A percentile compares a stretch with the other conserved stretches of the same genome.
Evolutionary conservation across 2,888 invertebrate species (phyloP).

Genomic region (Drosophila melanocephala): DNA sequence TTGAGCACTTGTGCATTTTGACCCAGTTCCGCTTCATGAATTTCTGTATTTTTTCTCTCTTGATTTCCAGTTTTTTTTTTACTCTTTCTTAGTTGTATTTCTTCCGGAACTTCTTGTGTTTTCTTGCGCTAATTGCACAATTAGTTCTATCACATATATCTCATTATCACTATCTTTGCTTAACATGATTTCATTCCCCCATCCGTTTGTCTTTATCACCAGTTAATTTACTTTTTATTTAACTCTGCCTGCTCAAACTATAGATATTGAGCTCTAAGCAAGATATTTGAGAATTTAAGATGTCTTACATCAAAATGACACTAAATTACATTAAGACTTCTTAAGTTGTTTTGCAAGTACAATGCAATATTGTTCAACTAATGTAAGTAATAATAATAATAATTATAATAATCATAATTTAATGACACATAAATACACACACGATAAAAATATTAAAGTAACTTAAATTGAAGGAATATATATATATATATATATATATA

Average conservation of each 20-base stretch:
- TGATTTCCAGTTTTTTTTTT: not conserved
- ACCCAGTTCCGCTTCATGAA: slow-evolving; percentile 20
- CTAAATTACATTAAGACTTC: not conserved
- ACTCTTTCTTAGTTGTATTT: slow-evolving; percentile 10
- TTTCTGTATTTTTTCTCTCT: not conserved
- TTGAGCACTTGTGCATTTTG: slow-evolving; percentile 3
- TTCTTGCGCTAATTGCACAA: slow-evolving; percentile 11
- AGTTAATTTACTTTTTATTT: not conserved
- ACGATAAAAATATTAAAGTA: not conserved
- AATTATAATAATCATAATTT: not conserved
- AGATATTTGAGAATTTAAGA: not conserved
- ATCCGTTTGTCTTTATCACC: not conserved
- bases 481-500: not conserved
- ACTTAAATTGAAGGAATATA: not conserved
- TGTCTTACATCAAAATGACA: not conserved
- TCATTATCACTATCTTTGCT: slow-evolving; percentile 24
- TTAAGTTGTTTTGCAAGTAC: not conserved
- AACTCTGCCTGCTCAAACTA: not conserved
- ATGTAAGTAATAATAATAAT: not conserved
- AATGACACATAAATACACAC: not conserved
- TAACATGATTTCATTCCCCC: slow-evolving; percentile 9
- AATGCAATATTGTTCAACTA: not conserved
- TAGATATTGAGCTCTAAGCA: not conserved
- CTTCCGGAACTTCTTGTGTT: slow-evolving; percentile 5
- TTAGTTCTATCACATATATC: slow-evolving; percentile 17